Conservation (phyloP, 2,888 invertebrate genomes). For the Hirudinaria manillensis region DNA sequence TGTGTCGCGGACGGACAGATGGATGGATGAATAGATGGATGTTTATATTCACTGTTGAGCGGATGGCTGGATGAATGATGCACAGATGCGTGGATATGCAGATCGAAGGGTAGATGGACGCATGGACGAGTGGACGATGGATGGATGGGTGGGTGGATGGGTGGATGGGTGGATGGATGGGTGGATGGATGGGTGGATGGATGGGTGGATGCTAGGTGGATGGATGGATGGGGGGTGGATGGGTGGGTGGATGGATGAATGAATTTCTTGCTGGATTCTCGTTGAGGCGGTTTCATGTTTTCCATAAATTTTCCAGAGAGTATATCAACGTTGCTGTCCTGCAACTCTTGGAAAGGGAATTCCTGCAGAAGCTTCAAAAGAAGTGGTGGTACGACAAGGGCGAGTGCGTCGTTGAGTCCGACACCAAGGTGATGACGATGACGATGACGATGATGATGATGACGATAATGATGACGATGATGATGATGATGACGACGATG, state of each 20-base stretch:
- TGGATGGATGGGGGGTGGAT: no score
- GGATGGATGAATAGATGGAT: no score
- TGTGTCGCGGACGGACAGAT: no score
- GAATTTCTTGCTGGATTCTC: neutral
- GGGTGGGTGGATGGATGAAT: neutral
- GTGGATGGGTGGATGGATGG: no score
- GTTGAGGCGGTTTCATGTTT: no score
- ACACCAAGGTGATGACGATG: slow-evolving; percentile 27
- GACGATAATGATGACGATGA: slow-evolving; percentile 14
- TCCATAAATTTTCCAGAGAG: slow-evolving; percentile 64
- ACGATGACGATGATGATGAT: slow-evolving; percentile 4
- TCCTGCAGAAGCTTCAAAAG: slow-evolving; percentile 79
- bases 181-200: no score
- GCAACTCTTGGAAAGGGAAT: slow-evolving; percentile 81
- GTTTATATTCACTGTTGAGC: no score
- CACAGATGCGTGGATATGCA: no score
- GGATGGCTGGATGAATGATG: no score
- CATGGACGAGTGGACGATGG: neutral
- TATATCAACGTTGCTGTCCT: slow-evolving; percentile 86
- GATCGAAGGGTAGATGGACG: neutral
- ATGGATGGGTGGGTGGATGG: no score
- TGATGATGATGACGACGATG: slow-evolving; percentile 29
- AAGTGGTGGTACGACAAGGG: slow-evolving; percentile 88
- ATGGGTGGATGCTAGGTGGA: no score
- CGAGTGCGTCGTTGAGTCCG: slow-evolving; percentile 53